Conservation (phyloP, 1,140 invertebrate genomes). For the Trypoxylus dichotomus region DNA sequence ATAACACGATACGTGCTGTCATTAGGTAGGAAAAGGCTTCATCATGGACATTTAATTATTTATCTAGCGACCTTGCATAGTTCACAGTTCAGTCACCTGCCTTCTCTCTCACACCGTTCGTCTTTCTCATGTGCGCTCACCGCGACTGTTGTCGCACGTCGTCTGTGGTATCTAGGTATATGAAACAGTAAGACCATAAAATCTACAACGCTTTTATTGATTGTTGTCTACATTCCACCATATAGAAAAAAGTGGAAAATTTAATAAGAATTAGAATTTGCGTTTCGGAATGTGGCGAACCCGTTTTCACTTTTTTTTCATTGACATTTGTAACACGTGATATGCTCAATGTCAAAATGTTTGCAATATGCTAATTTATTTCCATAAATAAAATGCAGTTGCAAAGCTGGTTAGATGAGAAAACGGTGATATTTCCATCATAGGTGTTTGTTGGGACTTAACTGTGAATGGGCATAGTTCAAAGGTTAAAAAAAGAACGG, state of each 20-base stretch:
- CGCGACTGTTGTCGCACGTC: conserved; percentile 1
- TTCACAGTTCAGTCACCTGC: conserved; percentile 24
- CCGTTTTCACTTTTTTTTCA: neutral
- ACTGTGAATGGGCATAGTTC: no score
- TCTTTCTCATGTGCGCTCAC: neutral
- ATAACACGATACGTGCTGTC: conserved; percentile 15
- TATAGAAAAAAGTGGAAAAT: neutral
- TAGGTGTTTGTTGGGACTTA: no score
- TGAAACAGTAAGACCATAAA: conserved; percentile 17
- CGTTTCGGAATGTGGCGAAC: neutral
- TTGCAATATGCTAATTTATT: no score
- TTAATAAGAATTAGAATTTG: neutral
- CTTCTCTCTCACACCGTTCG: conserved; percentile 8
- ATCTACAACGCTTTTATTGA: conserved; percentile 11
- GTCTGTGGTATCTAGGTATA: conserved; percentile 10
- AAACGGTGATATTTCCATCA: no score
- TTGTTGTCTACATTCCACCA: conserved; percentile 1
- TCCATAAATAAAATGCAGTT: no score
- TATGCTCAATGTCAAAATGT: no score
- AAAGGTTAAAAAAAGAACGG: no score
- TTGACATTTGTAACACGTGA: no score
- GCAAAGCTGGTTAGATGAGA: no score
- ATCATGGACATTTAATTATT: conserved; percentile 26
- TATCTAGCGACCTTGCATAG: conserved; percentile 24
- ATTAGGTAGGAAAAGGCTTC: conserved; percentile 25